Percentiles rank a stretch among this genome's conserved stretches.
These are phyloP conservation scores for Phymorhynchus buccinoides DNA, from an alignment of 1,140 invertebrate species.

Conservation along the genomic window DNA sequence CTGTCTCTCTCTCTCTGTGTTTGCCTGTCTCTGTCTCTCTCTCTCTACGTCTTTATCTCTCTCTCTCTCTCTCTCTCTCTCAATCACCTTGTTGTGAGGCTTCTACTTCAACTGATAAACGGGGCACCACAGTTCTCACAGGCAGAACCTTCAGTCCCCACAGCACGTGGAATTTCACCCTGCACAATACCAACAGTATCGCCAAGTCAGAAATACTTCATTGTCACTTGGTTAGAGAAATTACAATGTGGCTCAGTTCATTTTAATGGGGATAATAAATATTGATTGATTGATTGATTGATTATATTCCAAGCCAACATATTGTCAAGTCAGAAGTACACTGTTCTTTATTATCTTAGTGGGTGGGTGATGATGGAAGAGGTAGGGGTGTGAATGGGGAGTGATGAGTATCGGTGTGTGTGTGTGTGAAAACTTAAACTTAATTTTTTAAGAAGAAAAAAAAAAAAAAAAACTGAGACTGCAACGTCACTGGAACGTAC, in stretches of 20 bases:
- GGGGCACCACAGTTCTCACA: slow-evolving; percentile 18
- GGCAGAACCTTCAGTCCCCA: slow-evolving; percentile 31
- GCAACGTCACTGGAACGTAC: no score
- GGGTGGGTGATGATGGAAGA: no score
- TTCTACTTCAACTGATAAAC: slow-evolving; percentile 9
- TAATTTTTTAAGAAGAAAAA: no score
- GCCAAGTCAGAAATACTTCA: neutral
- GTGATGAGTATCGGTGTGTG: no score
- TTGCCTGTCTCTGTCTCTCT: no score
- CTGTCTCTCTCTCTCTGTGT: no score
- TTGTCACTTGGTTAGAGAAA: neutral
- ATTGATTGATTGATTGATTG: neutral
- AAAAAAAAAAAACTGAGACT: no score
- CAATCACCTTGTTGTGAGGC: slow-evolving; percentile 20
- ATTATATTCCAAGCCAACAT: neutral
- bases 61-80: no score
- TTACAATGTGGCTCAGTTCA: neutral
- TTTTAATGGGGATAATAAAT: neutral
- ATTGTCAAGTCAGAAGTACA: no score
- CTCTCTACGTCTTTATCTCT: no score
- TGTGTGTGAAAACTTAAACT: no score
- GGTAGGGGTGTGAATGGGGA: no score
- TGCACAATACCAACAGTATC: slow-evolving; percentile 18
- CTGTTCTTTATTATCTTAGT: neutral
- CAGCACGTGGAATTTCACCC: neutral